Evolutionary conservation across 2,113 vertebrate species (phyloP), one percentile per base, ranked within the genome.

Genomic region (Gallinago paraguaiae): DNA sequence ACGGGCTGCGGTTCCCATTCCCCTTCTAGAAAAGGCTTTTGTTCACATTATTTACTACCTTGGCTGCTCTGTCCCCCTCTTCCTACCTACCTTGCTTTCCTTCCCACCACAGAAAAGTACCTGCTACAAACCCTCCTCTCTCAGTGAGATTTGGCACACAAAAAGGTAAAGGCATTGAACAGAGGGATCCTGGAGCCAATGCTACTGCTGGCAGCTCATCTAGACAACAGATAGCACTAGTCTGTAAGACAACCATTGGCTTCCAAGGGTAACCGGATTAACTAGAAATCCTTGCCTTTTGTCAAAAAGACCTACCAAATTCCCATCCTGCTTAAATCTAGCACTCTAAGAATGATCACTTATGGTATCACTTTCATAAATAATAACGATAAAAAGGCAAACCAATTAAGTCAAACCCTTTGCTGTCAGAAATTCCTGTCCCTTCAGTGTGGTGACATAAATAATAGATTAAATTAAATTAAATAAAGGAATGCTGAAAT

Each of bases 1-100:
- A 51, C 0, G 2, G 25, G 11, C 30, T 43, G 33, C 50, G 43
- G 27, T 83, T 27, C 68, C 9, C 14, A 19, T 17, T 72, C 12
- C 10, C 7, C 20, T 10, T 68, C 27, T 25, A 54, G 41, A 83
- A 86, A 70, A 79, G 28, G 23, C 3, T 33, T 85, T 33, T 88
- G 17, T 67, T 35, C 13, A 30, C 0, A 0, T 53, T 81, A n/a
- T 77, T 57, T 14, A 82, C 5, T 13, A 50, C 27, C 41, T 74
- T 61, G 30, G 9, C 28, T 81, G 39, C 31, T 77, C 27, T n/a
- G 12, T 30, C 70, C 27, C 30, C 10, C 7, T 63, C 89, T 81
- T 77, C 53, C 23, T 53, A 17, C 1, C 0, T 8, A n/a, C 33
- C 11, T 59, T 71, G 24, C 37, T 50, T 68, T 68, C 17, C 57